phyloP scores from a whole-genome alignment of 1,140 invertebrate genomes.

The Trichonephila inaurata region DNA sequence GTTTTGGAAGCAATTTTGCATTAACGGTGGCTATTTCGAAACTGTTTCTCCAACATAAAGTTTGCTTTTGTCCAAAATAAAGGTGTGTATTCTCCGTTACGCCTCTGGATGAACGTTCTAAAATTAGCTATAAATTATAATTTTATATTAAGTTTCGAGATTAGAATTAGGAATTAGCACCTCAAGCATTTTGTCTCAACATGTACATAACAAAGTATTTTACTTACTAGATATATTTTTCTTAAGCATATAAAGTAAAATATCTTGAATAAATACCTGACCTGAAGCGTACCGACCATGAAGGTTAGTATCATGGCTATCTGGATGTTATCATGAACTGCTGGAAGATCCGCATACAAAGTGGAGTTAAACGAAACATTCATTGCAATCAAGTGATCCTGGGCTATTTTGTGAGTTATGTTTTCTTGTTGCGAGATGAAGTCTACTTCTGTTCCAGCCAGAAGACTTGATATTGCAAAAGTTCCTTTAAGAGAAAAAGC shows the following conservation, averaged over 20 bases:
- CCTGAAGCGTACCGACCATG: conserved; percentile 72
- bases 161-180: too few species aligned
- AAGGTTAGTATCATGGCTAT: conserved; percentile 73
- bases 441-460: conserved; percentile 89
- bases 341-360: not conserved
- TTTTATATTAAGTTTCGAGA: too few species aligned
- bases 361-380: not conserved
- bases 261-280: conserved; percentile 28
- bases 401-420: conserved; percentile 14
- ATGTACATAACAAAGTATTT: too few species aligned
- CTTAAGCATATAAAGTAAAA: not conserved
- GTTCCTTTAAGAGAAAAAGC: conserved; percentile 83
- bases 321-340: conserved; percentile 62
- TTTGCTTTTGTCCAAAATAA: too few species aligned
- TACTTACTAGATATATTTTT: too few species aligned
- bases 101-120: too few species aligned
- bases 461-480: conserved; percentile 90
- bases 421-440: conserved; percentile 7
- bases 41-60: too few species aligned
- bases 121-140: too few species aligned
- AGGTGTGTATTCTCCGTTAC: too few species aligned
- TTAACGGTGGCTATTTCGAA: too few species aligned
- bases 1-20: too few species aligned
- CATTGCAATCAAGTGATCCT: not conserved
- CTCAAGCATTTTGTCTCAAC: too few species aligned